These are phyloP conservation scores for Hestina assimilis DNA, from an alignment of 1,140 invertebrate species.

Conservation along the genomic window DNA sequence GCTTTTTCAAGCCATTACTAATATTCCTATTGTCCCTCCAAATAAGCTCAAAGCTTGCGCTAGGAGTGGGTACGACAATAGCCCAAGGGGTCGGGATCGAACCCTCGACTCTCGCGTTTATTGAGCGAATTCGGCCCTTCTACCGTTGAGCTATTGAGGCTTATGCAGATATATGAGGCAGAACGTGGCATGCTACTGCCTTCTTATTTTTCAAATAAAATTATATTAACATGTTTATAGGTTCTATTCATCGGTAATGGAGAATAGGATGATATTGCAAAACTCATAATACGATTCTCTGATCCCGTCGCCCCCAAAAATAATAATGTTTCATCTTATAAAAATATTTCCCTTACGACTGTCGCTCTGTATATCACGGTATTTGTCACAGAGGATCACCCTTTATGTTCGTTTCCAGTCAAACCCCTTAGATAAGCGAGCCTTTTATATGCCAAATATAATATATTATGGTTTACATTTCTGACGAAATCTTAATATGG, in stretches of 20 bases:
- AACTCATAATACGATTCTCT: constrained; percentile 57
- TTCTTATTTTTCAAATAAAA: no score
- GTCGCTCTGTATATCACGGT: constrained; percentile 76
- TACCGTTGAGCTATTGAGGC: no score
- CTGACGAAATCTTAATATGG: constrained; percentile 50
- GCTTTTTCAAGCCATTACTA: no score
- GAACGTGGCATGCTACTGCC: no score
- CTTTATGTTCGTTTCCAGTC: constrained; percentile 78
- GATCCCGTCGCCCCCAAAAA: constrained; percentile 74
- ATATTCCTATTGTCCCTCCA: no score
- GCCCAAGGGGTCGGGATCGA: no score
- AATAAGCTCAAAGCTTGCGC: no score
- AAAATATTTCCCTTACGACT: constrained; percentile 78
- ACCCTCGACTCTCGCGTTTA: no score
- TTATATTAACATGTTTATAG: neutral
- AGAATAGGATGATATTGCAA: constrained; percentile 42
- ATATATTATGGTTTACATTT: constrained; percentile 78
- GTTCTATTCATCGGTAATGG: constrained; percentile 29
- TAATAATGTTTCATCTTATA: constrained; percentile 79
- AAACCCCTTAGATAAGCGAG: constrained; percentile 79
- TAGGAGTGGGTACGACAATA: no score
- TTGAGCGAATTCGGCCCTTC: no score
- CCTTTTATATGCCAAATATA: constrained; percentile 79
- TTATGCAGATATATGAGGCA: no score
- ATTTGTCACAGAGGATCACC: constrained; percentile 79